Base-by-base conservation (phyloP, 1,140 invertebrate species). In the Physella acuta region DNA sequence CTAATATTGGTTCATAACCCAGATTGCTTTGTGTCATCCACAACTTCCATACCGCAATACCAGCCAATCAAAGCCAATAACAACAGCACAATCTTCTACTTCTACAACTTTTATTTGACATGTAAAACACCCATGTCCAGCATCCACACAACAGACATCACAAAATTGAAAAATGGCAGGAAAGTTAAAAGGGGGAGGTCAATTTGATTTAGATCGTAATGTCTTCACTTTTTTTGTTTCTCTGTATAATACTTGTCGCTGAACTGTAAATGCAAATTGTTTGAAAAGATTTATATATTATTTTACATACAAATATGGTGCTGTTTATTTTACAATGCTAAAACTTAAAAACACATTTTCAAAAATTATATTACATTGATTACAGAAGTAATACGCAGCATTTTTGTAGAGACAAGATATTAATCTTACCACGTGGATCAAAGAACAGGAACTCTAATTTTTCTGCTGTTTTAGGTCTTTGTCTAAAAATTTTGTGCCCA, bases 351-450 rank as follows among this genome's bases (percentile, higher is more conserved):
- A 14, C 14, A 20, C 30, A 59, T 28, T 39, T 16, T 16, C 53
- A 39, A 44, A 44, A n/a, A 68, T 30, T 39, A 24, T 39, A 5
- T 33, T 31, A 61, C 24, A 70, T 39, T 62, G 31, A 34, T 34
- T 24, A 31, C n/a, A 44, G 24, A 72, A 2, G 49, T 44, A 28
- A 33, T 31, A 60, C 4, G n/a, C 3, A 66, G n/a, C 33, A 33
- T 11, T 11, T 20, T 60, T 0, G 37, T 17, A 55, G 20, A 17
- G 30, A 37, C 11, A 52, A 20, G 36, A 11, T 36, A 0, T 68
- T 8, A 1, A 11, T 70, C 88, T 90, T 87, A 93, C 92, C 89
- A 68, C 85, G 90, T 16, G 92, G 93, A 87, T 94, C 93, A 81
- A 90, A 92, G 60, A 79, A 75, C 56, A 92, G 83, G 3, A 90